Evolutionary conservation across 2,888 invertebrate species (phyloP).

Genomic region (Andrena fulva): DNA sequence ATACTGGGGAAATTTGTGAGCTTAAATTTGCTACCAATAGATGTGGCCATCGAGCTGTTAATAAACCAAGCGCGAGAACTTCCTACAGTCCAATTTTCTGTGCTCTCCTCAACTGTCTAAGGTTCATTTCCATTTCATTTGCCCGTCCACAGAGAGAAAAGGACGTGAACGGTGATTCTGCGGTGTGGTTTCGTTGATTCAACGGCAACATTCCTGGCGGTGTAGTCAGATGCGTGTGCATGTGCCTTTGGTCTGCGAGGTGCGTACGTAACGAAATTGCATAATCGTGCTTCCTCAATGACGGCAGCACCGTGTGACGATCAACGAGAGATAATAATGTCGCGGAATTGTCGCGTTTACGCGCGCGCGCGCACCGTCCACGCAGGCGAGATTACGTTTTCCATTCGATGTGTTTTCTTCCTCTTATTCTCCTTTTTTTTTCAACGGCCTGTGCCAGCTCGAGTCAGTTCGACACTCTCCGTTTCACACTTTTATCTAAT

Average conservation of each 20-base stretch:
- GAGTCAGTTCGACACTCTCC: not conserved
- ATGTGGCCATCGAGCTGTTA: too few species aligned
- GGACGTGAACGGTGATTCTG: not conserved
- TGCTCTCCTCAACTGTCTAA: too few species aligned
- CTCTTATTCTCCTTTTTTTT: not conserved
- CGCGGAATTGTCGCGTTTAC: conserved; percentile 70
- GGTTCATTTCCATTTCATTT: too few species aligned
- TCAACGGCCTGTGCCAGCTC: not conserved
- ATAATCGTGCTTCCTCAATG: conserved; percentile 75
- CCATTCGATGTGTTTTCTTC: conserved; percentile 9
- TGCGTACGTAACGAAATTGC: conserved; percentile 69
- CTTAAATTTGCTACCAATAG: too few species aligned
- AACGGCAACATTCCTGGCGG: not conserved
- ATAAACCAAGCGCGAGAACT: too few species aligned
- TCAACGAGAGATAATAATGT: conserved; percentile 70
- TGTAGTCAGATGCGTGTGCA: not conserved
- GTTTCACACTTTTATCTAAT: conserved; percentile 58
- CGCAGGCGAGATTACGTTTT: conserved; percentile 23
- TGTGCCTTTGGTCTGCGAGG: conserved; percentile 23
- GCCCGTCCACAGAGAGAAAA: not conserved
- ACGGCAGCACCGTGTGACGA: conserved; percentile 64
- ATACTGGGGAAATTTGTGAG: too few species aligned
- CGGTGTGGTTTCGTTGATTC: conserved; percentile 9
- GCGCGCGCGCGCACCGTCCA: conserved; percentile 24
- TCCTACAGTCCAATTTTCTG: too few species aligned